Evolutionary conservation across 2,888 invertebrate species (phyloP), one percentile per base, ranked within the genome.

Genomic region (Dascillus cervinus): DNA sequence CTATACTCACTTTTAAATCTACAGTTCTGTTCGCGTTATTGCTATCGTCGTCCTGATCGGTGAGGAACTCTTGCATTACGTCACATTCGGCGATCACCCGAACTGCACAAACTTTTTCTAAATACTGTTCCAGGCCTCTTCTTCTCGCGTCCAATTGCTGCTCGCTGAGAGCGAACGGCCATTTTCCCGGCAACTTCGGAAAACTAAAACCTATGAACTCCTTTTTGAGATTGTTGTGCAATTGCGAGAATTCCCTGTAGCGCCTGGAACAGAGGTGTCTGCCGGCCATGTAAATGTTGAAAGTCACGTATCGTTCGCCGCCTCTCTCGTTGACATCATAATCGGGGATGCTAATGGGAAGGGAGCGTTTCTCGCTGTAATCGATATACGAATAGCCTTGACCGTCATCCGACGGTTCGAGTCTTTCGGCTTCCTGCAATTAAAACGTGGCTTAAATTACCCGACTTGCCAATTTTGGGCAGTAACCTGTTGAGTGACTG

Each of bases 241-340:
- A 69, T 45, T 84, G 83, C 4, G 91, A 80, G 64, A 97, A 98
- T 69, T 98, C 98, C 38, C 94, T 75, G 64, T 97, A 98, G 20
- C 98, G 74, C 28, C 97, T 73, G 27, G 96, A 96, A 67, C 98
- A 98, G 30, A 98, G 71, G 62, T 97, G 97, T 17, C 97, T 71
- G 0, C 97, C 97, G 3, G 98, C 97, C 96, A 98, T 97, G 66
- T 98, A 95, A 42, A 98, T 95, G 62, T 97, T 97, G 69, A 90
- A 98, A 5, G 81, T 92, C 49, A 95, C 92, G 69, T 81, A 96
- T 48, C 88, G 82, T 53, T 96, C 88, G 29, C 89, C 89, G 47
- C 82, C 80, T 47, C 86, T 71, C 60, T 90, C 89, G 41, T 90
- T 76, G 41, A 86, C 82, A 54, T 91, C 86, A 66, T 95, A 97